Conservation (phyloP, 1,140 invertebrate species). For the Solen grandis region DNA sequence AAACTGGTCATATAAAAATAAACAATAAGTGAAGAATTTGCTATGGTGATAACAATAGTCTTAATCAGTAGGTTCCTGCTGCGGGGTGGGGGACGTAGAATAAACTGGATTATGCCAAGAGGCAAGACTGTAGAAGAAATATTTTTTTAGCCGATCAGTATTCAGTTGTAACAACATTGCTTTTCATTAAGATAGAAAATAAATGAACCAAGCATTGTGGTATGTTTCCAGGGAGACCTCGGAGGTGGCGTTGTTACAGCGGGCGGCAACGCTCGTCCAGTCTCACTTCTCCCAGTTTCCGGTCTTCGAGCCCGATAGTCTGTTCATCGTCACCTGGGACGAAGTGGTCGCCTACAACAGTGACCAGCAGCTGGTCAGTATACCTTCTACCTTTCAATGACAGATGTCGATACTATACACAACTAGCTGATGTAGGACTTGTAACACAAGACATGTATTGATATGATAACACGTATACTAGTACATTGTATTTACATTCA, state of each 20-base stretch:
- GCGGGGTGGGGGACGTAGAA: too few species aligned
- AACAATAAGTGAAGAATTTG: too few species aligned
- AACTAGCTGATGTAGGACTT: not conserved
- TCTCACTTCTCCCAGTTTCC: constrained; percentile 86
- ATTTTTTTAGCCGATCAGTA: too few species aligned
- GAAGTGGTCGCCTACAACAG: constrained; percentile 86
- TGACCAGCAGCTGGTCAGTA: constrained; percentile 83
- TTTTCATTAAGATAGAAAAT: too few species aligned
- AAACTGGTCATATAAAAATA: not conserved
- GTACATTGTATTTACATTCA: not conserved
- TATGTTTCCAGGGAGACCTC: constrained; percentile 85
- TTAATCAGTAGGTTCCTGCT: too few species aligned
- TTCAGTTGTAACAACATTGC: too few species aligned
- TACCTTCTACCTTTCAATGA: not conserved
- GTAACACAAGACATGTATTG: not conserved
- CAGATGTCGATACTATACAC: not conserved
- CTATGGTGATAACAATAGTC: too few species aligned
- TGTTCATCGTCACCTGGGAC: constrained; percentile 89
- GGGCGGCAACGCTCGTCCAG: constrained; percentile 86
- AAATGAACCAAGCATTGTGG: too few species aligned
- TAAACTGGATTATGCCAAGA: too few species aligned
- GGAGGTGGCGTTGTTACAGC: constrained; percentile 84
- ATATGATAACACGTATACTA: not conserved
- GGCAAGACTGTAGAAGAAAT: too few species aligned
- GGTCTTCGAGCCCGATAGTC: constrained; percentile 86